These are phyloP conservation scores for Lerema accius DNA, from an alignment of 1,140 invertebrate species.

Conservation along the genomic window DNA sequence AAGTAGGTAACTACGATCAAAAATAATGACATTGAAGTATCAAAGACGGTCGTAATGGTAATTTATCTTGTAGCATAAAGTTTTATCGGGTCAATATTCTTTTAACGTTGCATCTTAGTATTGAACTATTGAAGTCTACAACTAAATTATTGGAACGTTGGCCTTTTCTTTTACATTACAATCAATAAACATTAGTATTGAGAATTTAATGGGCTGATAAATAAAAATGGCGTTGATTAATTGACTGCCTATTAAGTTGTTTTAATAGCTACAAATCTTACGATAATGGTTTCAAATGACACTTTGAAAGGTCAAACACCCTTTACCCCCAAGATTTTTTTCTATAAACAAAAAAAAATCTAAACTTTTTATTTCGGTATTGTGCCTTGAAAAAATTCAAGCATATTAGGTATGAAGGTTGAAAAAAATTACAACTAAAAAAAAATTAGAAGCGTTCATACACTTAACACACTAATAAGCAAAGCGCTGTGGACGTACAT, in stretches of 20 bases:
- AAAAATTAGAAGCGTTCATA: no score
- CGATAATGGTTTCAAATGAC: no score
- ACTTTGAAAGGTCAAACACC: no score
- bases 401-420: no score
- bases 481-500: neutral
- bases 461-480: neutral
- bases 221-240: conserved; percentile 4
- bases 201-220: conserved; percentile 6
- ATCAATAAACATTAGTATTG: conserved; percentile 15
- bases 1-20: no score
- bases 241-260: neutral
- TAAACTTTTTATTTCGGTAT: no score
- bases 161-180: neutral
- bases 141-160: conserved; percentile 22
- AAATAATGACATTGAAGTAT: no score
- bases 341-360: no score
- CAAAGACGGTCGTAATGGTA: neutral
- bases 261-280: no score
- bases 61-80: neutral
- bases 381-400: no score
- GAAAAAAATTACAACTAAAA: no score
- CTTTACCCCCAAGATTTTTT: no score
- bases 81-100: conserved; percentile 54
- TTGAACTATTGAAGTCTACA: conserved; percentile 36
- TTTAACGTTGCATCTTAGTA: conserved; percentile 44